Evolutionary conservation across 92 coral and sea anemone genomes (phyloP), one percentile per base, ranked within the genome.

Genomic region (Parazoanthus darwini): DNA sequence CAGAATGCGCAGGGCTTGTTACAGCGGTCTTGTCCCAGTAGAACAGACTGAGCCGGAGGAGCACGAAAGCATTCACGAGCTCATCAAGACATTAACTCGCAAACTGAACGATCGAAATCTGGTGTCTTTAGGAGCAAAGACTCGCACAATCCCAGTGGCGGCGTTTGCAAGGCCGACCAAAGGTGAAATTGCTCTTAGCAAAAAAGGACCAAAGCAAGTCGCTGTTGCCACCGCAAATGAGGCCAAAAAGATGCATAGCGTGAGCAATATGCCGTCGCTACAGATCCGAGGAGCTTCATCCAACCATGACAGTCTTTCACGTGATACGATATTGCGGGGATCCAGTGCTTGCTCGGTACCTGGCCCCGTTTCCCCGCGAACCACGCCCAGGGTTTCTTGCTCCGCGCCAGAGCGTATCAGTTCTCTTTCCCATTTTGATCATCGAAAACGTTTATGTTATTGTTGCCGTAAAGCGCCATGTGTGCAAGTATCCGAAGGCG

Each of bases 131-230:
- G 65, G 76, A 33, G 75, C 48, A 33, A 59, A 88, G 16, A 68
- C 71, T 8, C 23, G 81, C 23, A 38, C 72, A 66, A 80, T 90
- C 33, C 94, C 94, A 4, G 77, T 80, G 22, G 96, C 98, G 6
- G 85, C 93, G 1, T 95, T 72, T 70, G 92, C 96, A 1, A 79
- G 91, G 65, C 98, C 98, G 10, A 95, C 98, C 2, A 93, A 93
- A 81, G 98, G 98, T 70, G 98, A 95, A 78, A 86, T 95, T 59
- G 89, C 88, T 23, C 68, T 95, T 68, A 91, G 90, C 67, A 54
- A 81, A 39, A 92, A 92, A 71, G 92, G 93, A 22, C 96, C 96
- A 3, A 90, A 79, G n/a, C 77, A 86, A 48, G 36, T 44, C 2
- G 38, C 18, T 71, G 39, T 29, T 16, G 18, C 25, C 25, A 22